Conservation (phyloP, 1,140 invertebrate species). For the Apis cerana region DNA sequence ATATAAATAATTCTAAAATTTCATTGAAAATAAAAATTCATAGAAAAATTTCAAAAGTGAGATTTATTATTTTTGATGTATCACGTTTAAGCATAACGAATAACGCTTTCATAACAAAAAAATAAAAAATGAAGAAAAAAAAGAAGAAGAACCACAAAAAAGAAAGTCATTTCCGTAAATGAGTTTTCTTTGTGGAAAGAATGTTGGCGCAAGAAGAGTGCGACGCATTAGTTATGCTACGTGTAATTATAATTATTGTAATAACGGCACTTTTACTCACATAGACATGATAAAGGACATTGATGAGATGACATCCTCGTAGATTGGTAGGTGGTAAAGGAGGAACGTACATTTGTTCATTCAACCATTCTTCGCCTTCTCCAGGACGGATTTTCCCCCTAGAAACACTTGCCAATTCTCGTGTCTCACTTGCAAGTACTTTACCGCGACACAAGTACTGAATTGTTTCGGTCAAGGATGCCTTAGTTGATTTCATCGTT, state of each 20-base stretch:
- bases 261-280: conserved; percentile 84
- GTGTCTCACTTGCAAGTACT: conserved; percentile 92
- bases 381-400: conserved; percentile 92
- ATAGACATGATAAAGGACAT: conserved; percentile 96
- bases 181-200: neutral
- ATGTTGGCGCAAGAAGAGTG: neutral
- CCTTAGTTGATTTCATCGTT: conserved; percentile 81
- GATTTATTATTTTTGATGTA: neutral
- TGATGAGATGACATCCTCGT: conserved; percentile 96
- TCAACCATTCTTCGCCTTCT: conserved; percentile 92
- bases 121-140: neutral
- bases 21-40: too few species aligned
- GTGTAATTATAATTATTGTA: conserved; percentile 6
- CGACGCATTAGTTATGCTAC: neutral
- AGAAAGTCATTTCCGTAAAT: neutral
- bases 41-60: too few species aligned
- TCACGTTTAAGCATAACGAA: neutral
- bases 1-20: too few species aligned
- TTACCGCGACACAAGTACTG: conserved; percentile 94
- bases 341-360: conserved; percentile 95
- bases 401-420: conserved; percentile 90
- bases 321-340: conserved; percentile 97
- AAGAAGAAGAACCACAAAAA: neutral
- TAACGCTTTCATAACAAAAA: neutral
- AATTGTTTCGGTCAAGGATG: conserved; percentile 87